Base-by-base conservation (phyloP, 2,797 vertebrate genomes). In the Neostethus bicornis region DNA sequence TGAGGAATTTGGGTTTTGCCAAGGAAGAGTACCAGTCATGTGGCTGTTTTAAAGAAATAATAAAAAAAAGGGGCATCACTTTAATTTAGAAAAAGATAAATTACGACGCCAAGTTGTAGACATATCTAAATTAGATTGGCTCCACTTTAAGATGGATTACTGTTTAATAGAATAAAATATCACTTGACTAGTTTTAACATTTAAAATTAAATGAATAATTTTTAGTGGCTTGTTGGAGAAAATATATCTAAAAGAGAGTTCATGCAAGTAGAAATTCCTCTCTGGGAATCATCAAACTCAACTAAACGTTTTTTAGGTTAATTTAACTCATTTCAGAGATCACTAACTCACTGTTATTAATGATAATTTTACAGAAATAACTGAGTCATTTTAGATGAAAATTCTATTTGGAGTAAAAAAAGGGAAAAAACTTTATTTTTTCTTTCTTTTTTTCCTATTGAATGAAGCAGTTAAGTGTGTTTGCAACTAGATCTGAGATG, bases 1-100 rank as follows among this genome's bases (percentile, higher is more conserved):
- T 8, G 21, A 23, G 58, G 74, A 77, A 80, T 80, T 86, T 77
- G 28, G 49, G 72, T 72, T 74, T 80, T 75, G 78, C 88, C 73
- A 79, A 62, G 67, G 31, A 66, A n/a, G 57, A 57, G 47, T 77
- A 75, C 72, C 75, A 79, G 56, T 77, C 62, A 78, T 66, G 46
- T 64, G 53, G 61, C 53, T 69, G 42, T 51, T 51, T 75, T 76
- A 77, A 73, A 79, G 61, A 73, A 58, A 71, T 70, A 57, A 79
- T 61, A 73, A 58, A 71, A 70, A 57, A 62, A 76, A 76, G 70
- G 60, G 74, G 59, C 66, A 75, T 44, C 51, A 55, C 45, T 58
- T 71, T 71, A 39, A n/a, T 67, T 59, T 37, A 31, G 51, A 41
- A 71, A 63, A 56, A n/a, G n/a, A n/a, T n/a, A n/a, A 47, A 60